Evolutionary conservation across 2,113 vertebrate species (phyloP).

Genomic region (Heteronetta atricapilla): DNA sequence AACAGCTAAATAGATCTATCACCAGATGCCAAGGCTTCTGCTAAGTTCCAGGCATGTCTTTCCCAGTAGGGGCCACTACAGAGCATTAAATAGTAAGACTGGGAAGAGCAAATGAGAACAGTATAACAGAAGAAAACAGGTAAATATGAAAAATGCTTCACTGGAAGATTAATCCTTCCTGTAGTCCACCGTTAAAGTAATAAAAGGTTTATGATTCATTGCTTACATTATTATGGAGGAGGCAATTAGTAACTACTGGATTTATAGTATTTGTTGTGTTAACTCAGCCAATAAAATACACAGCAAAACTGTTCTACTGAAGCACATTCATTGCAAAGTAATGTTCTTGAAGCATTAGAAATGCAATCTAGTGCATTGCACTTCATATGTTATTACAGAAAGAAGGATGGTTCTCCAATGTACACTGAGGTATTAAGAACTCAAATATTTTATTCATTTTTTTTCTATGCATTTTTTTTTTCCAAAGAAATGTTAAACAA

Average conservation of each 20-base stretch:
- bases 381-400: neutral
- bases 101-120: constrained; percentile 42
- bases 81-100: constrained; percentile 59
- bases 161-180: constrained; percentile 75
- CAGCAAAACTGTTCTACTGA: constrained; percentile 46
- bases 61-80: constrained; percentile 68
- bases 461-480: neutral
- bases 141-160: constrained; percentile 71
- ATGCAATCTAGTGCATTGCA: neutral
- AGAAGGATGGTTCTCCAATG: neutral
- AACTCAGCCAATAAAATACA: constrained; percentile 77
- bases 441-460: constrained; percentile 36
- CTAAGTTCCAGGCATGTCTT: constrained; percentile 44
- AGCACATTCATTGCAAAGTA: constrained; percentile 29
- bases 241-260: constrained; percentile 81
- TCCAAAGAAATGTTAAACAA: constrained; percentile 8
- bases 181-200: constrained; percentile 71
- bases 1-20: constrained; percentile 70
- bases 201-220: constrained; percentile 81
- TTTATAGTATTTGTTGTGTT: constrained; percentile 82
- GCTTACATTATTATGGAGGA: constrained; percentile 79
- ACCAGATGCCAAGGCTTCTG: constrained; percentile 62
- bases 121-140: constrained; percentile 61
- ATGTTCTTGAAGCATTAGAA: constrained; percentile 50
- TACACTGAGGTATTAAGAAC: constrained; percentile 40